Evolutionary conservation across 2,797 vertebrate species (phyloP).

Genomic region (Lophura swinhoii): DNA sequence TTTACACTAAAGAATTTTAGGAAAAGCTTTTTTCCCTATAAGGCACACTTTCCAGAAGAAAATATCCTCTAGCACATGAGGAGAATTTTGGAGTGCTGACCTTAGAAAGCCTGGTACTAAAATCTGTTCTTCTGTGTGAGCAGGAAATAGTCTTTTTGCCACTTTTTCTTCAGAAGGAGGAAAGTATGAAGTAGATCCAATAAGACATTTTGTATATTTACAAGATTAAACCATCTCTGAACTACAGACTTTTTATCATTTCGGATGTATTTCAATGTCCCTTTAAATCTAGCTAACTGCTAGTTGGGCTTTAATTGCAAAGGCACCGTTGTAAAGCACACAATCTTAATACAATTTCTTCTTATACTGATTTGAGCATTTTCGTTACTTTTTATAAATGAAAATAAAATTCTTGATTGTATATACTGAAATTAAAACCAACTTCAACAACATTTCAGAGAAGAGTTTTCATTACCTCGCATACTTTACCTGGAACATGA

Average conservation of each 20-base stretch:
- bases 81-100: background rate
- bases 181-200: background rate
- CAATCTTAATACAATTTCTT: background rate
- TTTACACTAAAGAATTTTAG: background rate
- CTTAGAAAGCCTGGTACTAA: background rate
- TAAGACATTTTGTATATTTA: background rate
- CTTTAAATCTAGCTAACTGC: background rate
- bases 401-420: background rate
- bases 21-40: background rate
- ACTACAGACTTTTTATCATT: background rate
- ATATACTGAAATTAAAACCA: background rate
- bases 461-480: background rate
- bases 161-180: background rate
- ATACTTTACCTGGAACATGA: background rate
- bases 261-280: background rate
- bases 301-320: background rate
- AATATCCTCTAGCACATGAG: background rate
- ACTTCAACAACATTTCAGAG: background rate
- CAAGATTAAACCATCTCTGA: background rate
- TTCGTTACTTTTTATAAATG: conserved; percentile 15
- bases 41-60: background rate
- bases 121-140: background rate
- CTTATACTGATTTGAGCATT: background rate
- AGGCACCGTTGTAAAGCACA: background rate
- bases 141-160: background rate